A percentile compares a stretch with the other conserved stretches of the same genome.
phyloP scores from a whole-genome alignment of 2,888 invertebrate species.

The Heterodera filipjevi region DNA sequence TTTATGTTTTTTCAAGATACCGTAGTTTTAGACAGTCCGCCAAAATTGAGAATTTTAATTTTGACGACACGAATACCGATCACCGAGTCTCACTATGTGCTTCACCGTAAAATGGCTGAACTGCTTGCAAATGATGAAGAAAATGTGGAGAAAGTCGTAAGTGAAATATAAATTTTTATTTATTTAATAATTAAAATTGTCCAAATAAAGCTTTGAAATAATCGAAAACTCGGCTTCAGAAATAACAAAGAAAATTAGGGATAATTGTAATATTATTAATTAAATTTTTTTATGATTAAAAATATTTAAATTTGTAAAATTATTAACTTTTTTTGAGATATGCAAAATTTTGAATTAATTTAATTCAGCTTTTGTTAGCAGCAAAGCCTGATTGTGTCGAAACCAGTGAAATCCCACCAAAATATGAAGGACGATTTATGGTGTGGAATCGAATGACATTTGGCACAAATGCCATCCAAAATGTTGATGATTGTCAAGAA shows the following conservation, averaged over 20 bases:
- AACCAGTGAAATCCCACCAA: neutral
- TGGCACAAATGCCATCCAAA: neutral
- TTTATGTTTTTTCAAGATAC: neutral
- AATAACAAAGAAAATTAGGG: no score
- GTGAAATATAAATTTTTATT: no score
- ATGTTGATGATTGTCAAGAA: neutral
- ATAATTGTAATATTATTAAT: no score
- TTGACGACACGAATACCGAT: neutral
- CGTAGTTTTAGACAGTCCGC: neutral
- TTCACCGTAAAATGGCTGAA: neutral
- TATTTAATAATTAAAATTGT: no score
- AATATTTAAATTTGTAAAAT: no score
- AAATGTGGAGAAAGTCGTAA: neutral
- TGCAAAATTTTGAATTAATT: no score
- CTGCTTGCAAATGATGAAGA: neutral
- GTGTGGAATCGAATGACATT: neutral
- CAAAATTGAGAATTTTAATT: neutral
- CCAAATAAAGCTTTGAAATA: no score
- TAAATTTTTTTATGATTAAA: no score
- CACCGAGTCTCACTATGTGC: slow-evolving; percentile 3
- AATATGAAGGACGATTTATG: neutral
- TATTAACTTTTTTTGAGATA: no score
- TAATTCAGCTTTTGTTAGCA: neutral
- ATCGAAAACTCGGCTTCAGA: no score
- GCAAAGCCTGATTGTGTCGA: neutral